phyloP scores from a whole-genome alignment of 2,113 vertebrate genomes.

The Pycnonotus jocosus region DNA sequence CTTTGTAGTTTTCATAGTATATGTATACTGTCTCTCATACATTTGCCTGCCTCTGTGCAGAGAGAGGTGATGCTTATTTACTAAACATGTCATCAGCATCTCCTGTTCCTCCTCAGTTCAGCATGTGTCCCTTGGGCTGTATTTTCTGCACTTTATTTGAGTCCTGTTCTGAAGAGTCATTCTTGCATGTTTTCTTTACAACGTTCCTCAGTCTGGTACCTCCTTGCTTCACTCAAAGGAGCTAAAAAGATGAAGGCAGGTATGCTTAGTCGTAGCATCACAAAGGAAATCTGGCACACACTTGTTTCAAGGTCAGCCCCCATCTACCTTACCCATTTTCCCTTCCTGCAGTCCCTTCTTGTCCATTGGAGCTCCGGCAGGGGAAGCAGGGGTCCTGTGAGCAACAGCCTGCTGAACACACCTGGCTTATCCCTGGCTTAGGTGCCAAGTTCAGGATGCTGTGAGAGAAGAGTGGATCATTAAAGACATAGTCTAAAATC shows the following conservation, averaged over 20 bases:
- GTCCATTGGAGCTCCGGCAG: not conserved
- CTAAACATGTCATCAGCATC: not conserved
- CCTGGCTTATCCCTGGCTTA: not conserved
- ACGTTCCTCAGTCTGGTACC: not conserved
- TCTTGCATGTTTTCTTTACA: not conserved
- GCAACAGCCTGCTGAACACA: not conserved
- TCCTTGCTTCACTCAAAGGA: not conserved
- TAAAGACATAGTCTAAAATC: not conserved
- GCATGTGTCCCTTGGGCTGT: not conserved
- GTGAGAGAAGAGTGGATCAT: not conserved
- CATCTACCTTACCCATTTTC: not conserved
- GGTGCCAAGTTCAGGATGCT: not conserved
- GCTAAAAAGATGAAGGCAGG: not conserved
- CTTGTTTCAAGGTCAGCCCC: not conserved
- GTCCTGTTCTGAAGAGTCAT: not conserved
- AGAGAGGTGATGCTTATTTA: not conserved
- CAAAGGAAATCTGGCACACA: not conserved
- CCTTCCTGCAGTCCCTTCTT: not conserved
- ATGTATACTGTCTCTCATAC: not conserved
- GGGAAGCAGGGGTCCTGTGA: not conserved
- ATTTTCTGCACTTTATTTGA: not conserved
- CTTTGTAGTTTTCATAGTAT: not conserved
- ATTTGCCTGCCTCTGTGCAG: not conserved
- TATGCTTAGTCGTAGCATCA: not conserved
- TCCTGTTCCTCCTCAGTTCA: conserved; percentile 4